These are phyloP conservation scores for Peromyscus aztecus DNA, from an alignment of 2,797 vertebrate species.

Conservation along the genomic window DNA sequence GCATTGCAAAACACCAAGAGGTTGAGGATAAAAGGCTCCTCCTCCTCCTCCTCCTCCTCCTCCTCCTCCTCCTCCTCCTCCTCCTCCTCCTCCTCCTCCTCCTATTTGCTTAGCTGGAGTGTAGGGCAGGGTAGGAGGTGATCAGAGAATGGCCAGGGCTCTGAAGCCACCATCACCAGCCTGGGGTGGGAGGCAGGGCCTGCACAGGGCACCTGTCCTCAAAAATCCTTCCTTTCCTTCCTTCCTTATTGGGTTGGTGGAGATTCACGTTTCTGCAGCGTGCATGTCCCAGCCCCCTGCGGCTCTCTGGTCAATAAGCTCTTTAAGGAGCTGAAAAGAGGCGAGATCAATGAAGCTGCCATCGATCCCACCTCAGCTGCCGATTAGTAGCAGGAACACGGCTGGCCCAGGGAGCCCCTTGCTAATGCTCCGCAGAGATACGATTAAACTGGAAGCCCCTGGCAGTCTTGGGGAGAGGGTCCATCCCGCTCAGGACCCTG, in stretches of 20 bases:
- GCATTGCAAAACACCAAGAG: not conserved
- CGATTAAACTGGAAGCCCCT: slow-evolving; percentile 56
- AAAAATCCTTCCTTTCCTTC: not conserved
- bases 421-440: slow-evolving; percentile 6
- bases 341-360: slow-evolving; percentile 71
- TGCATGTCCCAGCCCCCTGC: not conserved
- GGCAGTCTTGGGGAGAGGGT: not conserved
- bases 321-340: slow-evolving; percentile 77
- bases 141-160: not conserved
- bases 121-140: too few species aligned
- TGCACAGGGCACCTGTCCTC: not conserved
- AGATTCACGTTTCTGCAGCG: not conserved
- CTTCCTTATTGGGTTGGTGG: not conserved
- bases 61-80: not conserved
- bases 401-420: slow-evolving; percentile 30
- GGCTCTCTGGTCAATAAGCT: slow-evolving; percentile 77
- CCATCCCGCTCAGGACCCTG: too few species aligned
- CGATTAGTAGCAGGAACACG: slow-evolving; percentile 55
- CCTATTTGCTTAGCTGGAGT: not conserved
- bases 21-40: not conserved
- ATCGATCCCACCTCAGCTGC: slow-evolving; percentile 54
- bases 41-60: too few species aligned
- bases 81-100: too few species aligned
- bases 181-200: not conserved
- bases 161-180: not conserved